Conservation (phyloP, 2,888 invertebrate species). For the Meta bourneti region DNA sequence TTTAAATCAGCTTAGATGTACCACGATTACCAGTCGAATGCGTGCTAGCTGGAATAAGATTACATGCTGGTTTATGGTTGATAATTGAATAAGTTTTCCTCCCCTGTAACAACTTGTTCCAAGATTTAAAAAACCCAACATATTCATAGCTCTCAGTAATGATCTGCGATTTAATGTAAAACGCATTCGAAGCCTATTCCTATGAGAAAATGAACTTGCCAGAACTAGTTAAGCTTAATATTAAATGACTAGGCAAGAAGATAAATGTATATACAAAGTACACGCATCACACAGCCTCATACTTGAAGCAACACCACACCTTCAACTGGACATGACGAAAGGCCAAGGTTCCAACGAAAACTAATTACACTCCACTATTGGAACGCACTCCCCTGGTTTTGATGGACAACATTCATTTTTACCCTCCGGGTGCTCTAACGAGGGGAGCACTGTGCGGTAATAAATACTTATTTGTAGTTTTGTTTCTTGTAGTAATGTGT, state of each 20-base stretch:
- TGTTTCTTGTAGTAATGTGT: not conserved
- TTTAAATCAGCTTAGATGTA: too few species aligned
- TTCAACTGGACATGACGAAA: constrained; percentile 32
- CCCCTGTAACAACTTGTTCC: not conserved
- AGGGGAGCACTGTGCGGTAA: not conserved
- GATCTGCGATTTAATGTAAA: not conserved
- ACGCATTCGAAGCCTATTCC: not conserved
- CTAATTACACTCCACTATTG: constrained; percentile 57
- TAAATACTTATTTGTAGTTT: constrained; percentile 9
- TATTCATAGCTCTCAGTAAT: not conserved
- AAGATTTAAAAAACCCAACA: not conserved
- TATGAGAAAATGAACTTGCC: constrained; percentile 13
- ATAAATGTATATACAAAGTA: constrained; percentile 18
- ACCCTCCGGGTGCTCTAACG: constrained; percentile 3
- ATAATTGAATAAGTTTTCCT: not conserved
- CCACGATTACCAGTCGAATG: too few species aligned
- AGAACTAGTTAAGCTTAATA: constrained; percentile 43
- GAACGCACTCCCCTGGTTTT: not conserved
- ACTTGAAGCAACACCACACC: constrained; percentile 9
- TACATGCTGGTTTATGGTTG: not conserved
- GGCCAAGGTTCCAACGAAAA: constrained; percentile 59
- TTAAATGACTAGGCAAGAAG: constrained; percentile 36
- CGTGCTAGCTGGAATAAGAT: not conserved
- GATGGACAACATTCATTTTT: constrained; percentile 39
- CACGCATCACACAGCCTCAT: not conserved